Evolutionary conservation across 2,113 vertebrate genomes (phyloP).

Genomic region (Plecturocebus donacophilus): DNA sequence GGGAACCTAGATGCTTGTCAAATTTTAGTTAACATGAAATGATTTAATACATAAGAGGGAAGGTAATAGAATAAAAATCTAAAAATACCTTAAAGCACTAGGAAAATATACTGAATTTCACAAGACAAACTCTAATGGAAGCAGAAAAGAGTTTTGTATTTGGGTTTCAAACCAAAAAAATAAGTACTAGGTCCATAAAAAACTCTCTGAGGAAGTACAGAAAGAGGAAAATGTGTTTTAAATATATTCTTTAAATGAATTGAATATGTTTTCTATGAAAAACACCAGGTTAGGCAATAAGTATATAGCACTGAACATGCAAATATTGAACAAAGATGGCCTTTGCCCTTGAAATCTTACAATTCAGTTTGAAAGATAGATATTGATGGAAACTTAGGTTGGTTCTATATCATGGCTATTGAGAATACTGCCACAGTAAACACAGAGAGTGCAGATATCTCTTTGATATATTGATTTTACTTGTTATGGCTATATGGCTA

Average conservation of each 20-base stretch:
- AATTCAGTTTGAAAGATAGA: background rate
- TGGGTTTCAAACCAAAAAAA: background rate
- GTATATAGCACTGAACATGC: background rate
- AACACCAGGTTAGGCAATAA: background rate
- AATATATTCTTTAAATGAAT: background rate
- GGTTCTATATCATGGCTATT: background rate
- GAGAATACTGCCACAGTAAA: background rate
- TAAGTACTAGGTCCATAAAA: no score
- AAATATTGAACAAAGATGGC: background rate
- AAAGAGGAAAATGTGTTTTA: background rate
- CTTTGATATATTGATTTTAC: background rate
- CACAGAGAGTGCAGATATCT: background rate
- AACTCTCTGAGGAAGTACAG: background rate
- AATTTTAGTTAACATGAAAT: background rate
- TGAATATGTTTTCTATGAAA: background rate
- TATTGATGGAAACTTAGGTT: background rate
- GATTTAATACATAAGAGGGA: background rate
- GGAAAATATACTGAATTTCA: background rate
- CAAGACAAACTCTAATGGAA: background rate
- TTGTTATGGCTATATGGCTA: background rate
- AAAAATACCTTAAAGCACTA: background rate
- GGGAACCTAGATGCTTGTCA: background rate
- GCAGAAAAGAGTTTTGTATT: background rate
- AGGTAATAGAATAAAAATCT: background rate
- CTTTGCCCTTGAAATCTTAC: background rate